A percentile compares a stretch with the other conserved stretches of the same genome.
These are phyloP conservation scores for Labroides dimidiatus DNA, from an alignment of 2,797 vertebrate genomes.

Conservation along the genomic window DNA sequence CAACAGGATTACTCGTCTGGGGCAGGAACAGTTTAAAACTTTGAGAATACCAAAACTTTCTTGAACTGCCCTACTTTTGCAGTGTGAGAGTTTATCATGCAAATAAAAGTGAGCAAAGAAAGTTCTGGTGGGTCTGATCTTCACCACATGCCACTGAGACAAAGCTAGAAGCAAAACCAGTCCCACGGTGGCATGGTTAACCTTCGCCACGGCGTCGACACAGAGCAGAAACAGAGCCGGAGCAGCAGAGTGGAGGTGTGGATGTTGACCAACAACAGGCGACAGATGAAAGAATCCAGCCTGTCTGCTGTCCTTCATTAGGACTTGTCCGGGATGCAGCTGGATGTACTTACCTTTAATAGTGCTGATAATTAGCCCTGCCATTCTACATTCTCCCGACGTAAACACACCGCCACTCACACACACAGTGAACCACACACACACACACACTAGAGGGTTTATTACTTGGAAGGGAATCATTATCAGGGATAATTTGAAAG, in stretches of 20 bases:
- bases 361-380: conserved; percentile 85
- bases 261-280: conserved; percentile 74
- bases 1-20: conserved; percentile 48
- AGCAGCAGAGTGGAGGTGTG: conserved; percentile 57
- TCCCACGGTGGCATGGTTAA: conserved; percentile 23
- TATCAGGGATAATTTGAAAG: conserved; percentile 87
- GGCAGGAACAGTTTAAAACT: conserved; percentile 5
- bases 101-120: background rate
- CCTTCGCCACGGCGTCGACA: conserved; percentile 31
- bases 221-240: conserved; percentile 27
- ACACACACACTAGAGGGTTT: conserved; percentile 64
- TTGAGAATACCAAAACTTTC: conserved; percentile 9
- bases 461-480: conserved; percentile 84
- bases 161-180: conserved; percentile 19
- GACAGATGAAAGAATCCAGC: conserved; percentile 83
- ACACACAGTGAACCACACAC: conserved; percentile 38
- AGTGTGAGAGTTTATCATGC: conserved; percentile 2
- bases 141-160: conserved; percentile 9
- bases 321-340: conserved; percentile 81
- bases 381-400: conserved; percentile 78
- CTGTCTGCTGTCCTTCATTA: conserved; percentile 82
- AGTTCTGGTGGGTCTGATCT: background rate
- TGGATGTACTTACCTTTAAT: conserved; percentile 88
- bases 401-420: conserved; percentile 82
- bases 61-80: background rate